These are phyloP conservation scores for Danio kyathit DNA, from an alignment of 2,797 vertebrate species.

Conservation along the genomic window DNA sequence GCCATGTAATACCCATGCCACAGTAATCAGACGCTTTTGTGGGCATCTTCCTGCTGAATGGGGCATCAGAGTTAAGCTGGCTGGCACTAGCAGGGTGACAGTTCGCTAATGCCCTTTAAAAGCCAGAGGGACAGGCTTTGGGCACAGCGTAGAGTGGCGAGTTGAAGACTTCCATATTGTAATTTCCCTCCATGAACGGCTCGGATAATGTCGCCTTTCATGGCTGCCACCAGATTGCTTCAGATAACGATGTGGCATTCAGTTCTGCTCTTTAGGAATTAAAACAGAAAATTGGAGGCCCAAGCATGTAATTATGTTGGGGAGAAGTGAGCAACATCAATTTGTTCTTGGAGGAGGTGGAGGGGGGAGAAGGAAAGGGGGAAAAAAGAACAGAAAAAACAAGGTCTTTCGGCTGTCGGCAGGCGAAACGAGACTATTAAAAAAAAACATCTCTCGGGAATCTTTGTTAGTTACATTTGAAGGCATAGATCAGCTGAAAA, in stretches of 20 bases:
- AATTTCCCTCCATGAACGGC: slow-evolving; percentile 66
- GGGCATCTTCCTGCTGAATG: slow-evolving; percentile 60
- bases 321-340: slow-evolving; percentile 73
- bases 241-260: slow-evolving; percentile 75
- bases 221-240: slow-evolving; percentile 75
- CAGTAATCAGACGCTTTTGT: slow-evolving; percentile 63
- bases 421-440: slow-evolving; percentile 70
- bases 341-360: slow-evolving; percentile 66
- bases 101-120: slow-evolving; percentile 60
- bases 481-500: not conserved
- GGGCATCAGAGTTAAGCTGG: slow-evolving; percentile 61
- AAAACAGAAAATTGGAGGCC: slow-evolving; percentile 79
- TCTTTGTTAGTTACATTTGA: slow-evolving; percentile 48
- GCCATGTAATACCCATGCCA: slow-evolving; percentile 65
- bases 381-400: slow-evolving; percentile 56
- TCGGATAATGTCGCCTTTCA: slow-evolving; percentile 73
- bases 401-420: slow-evolving; percentile 59
- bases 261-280: slow-evolving; percentile 76
- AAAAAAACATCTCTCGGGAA: slow-evolving; percentile 38
- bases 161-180: slow-evolving; percentile 65
- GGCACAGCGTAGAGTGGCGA: slow-evolving; percentile 57
- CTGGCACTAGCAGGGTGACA: slow-evolving; percentile 63
- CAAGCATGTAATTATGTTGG: slow-evolving; percentile 80
- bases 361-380: slow-evolving; percentile 37
- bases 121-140: slow-evolving; percentile 56